Percentiles rank a stretch among this genome's conserved stretches.
phyloP scores from a whole-genome alignment of 2,113 vertebrate genomes.

The Hippocampus comes region DNA sequence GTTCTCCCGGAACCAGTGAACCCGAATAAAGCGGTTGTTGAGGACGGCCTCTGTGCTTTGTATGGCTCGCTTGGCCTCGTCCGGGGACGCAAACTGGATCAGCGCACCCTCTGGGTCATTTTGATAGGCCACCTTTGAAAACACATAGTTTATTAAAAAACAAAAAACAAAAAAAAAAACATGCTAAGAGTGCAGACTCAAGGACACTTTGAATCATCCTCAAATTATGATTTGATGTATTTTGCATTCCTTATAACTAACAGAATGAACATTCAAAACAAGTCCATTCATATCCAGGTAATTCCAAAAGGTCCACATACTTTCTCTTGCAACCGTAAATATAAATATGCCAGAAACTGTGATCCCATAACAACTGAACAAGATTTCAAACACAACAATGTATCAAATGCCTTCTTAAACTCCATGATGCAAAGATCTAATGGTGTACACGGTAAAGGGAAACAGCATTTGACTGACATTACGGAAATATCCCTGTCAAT shows the following conservation, averaged over 20 bases:
- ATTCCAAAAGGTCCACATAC: too few relatives aligned
- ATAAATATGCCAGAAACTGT: too few relatives aligned
- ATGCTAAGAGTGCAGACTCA: not conserved
- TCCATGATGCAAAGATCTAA: not conserved
- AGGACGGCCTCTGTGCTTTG: slow-evolving; percentile 94
- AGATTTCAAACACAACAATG: not conserved
- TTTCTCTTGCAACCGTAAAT: too few relatives aligned
- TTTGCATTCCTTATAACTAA: not conserved
- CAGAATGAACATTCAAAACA: not conserved
- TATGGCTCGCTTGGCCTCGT: slow-evolving; percentile 89
- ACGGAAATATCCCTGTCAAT: not conserved
- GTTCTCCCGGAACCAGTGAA: slow-evolving; percentile 91
- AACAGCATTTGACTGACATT: not conserved
- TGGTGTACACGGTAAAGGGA: not conserved
- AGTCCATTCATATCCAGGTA: not conserved
- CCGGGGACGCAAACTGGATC: slow-evolving; percentile 90
- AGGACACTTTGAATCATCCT: too few relatives aligned
- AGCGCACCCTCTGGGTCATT: slow-evolving; percentile 91
- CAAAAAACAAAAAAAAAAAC: too few relatives aligned
- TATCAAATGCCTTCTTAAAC: not conserved
- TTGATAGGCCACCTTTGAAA: slow-evolving; percentile 87
- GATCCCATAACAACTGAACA: too few relatives aligned
- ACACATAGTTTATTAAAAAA: not conserved
- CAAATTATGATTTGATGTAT: not conserved
- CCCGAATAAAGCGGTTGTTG: slow-evolving; percentile 94